Base-by-base conservation (phyloP, 1,140 invertebrate species). In the Cydia strobilella region DNA sequence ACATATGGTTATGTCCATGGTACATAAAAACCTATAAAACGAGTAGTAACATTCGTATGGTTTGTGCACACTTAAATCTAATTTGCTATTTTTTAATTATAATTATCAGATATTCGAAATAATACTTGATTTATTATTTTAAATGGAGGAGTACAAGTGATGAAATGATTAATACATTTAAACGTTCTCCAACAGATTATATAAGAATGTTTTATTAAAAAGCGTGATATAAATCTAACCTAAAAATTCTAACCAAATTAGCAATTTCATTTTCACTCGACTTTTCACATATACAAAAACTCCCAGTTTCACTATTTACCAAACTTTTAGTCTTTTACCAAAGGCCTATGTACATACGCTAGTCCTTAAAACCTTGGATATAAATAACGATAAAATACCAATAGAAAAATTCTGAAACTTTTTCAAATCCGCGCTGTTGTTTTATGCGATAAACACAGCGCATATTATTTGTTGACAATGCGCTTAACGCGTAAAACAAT, bases 1-100 rank as follows among this genome's bases (percentile, higher is more conserved):
- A 13, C 10, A 42, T 12, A 42, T 35, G 31, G 5, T 7, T 0
- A 35, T 35, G 31, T 3, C 3, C 0, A 39, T 39, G 35, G 35
- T 39, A 39, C 9, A 9, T 15, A 48, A 15, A 48, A 48, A 48
- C 13, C 15, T 48, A 48, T 9, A 39, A 51, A 45, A 45, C 42
- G 42, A 13, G 13, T 51, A n/a, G 15, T 51, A 51, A 51, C 48
- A 51, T 51, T 18, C 48, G n/a, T 51, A 51, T 18, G 13, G 18
- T 51, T 51, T 51, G 48, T 51, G 48, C 48, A n/a, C 48, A 51
- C 48, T 51, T 51, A 51, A 48, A 51, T 18, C 48, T 51, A 51
- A 51, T 51, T 51, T 51, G 6, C 48, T 51, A 51, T 51, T 51
- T n/a, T 39, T 10, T 39, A 9, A 39, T 39, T 51, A 45, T 51